Percentiles rank a stretch among this genome's conserved stretches.
Evolutionary conservation across 2,888 invertebrate genomes (phyloP).

Genomic region (Epirrita christyi): DNA sequence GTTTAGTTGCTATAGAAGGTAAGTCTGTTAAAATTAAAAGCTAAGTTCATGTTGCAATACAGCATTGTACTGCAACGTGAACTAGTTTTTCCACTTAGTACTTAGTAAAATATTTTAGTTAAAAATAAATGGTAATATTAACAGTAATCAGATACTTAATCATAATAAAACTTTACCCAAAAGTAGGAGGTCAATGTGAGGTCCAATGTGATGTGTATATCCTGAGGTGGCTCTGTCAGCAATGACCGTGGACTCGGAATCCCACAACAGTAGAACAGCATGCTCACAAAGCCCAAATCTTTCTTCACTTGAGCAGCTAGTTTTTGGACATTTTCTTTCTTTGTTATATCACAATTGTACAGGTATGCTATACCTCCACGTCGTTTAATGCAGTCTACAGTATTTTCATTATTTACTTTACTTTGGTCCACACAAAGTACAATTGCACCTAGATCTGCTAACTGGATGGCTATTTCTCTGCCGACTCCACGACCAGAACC

Average conservation of each 20-base stretch:
- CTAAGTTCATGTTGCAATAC: too few species aligned
- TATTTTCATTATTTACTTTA: slow-evolving; percentile 74
- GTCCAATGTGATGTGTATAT: slow-evolving; percentile 83
- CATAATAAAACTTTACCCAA: slow-evolving; percentile 73
- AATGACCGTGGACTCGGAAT: slow-evolving; percentile 86
- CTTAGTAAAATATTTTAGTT: too few species aligned
- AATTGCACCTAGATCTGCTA: slow-evolving; percentile 82
- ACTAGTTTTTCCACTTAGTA: too few species aligned
- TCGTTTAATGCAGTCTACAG: slow-evolving; percentile 74
- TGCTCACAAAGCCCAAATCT: slow-evolving; percentile 84
- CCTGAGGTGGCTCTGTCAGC: slow-evolving; percentile 75
- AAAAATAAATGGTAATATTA: too few species aligned
- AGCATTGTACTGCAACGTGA: too few species aligned
- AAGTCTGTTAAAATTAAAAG: not conserved
- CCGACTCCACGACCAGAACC: slow-evolving; percentile 90
- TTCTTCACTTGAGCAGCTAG: slow-evolving; percentile 73
- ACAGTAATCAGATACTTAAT: too few species aligned
- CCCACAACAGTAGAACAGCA: slow-evolving; percentile 87
- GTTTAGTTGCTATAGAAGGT: too few species aligned
- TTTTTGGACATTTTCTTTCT: slow-evolving; percentile 74
- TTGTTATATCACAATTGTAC: slow-evolving; percentile 85
- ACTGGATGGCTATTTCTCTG: slow-evolving; percentile 85
- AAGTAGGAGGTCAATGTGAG: slow-evolving; percentile 86
- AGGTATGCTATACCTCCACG: slow-evolving; percentile 74
- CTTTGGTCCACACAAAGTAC: slow-evolving; percentile 89